Conservation (phyloP, 2,888 invertebrate species). For the Sphaerophoria rueppellii region DNA sequence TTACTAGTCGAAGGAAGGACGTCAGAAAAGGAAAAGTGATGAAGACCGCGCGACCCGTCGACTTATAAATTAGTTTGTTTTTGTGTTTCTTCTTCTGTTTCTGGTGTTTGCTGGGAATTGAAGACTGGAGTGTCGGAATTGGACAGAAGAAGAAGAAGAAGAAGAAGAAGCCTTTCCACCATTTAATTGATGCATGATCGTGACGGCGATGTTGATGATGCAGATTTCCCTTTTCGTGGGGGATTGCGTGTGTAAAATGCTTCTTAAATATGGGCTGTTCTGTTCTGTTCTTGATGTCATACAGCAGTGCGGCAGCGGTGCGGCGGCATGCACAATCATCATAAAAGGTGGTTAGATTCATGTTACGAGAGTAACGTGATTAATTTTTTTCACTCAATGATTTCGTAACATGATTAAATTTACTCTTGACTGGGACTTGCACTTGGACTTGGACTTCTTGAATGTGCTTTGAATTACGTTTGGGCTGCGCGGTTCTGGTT, state of each 20-base stretch:
- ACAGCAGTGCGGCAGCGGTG: background rate
- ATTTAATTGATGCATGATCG: conserved; percentile 69
- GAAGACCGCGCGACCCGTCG: conserved; percentile 60
- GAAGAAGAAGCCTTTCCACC: conserved; percentile 39
- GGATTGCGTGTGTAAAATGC: conserved; percentile 51
- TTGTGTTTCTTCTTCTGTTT: conserved; percentile 54
- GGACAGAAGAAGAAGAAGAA: background rate
- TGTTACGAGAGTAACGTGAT: conserved; percentile 70
- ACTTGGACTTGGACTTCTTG: conserved; percentile 21
- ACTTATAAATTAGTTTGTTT: conserved; percentile 48
- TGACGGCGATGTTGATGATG: conserved; percentile 66
- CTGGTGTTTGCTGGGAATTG: conserved; percentile 37
- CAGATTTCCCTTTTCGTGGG: conserved; percentile 69
- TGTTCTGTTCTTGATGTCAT: background rate
- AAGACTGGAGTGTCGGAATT: background rate
- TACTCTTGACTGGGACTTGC: conserved; percentile 32
- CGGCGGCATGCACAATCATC: background rate
- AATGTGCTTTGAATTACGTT: conserved; percentile 57
- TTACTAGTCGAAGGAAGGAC: conserved; percentile 53
- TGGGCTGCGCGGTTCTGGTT: conserved; percentile 15
- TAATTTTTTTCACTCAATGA: conserved; percentile 64
- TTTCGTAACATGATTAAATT: conserved; percentile 70
- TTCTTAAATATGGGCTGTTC: background rate
- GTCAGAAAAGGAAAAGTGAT: conserved; percentile 68
- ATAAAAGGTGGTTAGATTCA: conserved; percentile 57